phyloP scores from a whole-genome alignment of 2,797 vertebrate species.

The Mastacembelus armatus region DNA sequence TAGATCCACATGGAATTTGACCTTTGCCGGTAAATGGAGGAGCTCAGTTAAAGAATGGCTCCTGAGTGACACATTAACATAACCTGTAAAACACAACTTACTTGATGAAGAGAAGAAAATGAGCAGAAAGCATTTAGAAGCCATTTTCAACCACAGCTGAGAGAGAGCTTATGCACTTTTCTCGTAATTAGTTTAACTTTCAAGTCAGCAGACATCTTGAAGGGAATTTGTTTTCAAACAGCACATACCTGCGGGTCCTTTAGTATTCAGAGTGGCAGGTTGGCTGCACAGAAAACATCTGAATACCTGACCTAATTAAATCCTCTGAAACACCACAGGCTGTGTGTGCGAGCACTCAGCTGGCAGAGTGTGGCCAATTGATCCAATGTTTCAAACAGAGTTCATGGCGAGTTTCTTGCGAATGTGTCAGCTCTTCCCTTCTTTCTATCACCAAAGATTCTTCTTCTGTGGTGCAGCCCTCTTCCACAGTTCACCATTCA shows the following conservation, averaged over 20 bases:
- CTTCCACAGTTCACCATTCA: conserved; percentile 35
- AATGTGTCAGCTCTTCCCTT: conserved; percentile 5
- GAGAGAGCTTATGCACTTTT: neutral
- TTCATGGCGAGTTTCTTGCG: neutral
- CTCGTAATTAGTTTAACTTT: conserved; percentile 33
- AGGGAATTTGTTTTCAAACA: conserved; percentile 17
- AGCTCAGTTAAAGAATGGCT: too few relatives aligned
- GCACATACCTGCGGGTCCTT: conserved; percentile 21
- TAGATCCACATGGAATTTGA: too few relatives aligned
- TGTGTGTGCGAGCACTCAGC: neutral
- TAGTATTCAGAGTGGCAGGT: conserved; percentile 24
- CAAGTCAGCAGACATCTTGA: conserved; percentile 7
- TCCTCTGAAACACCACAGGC: conserved; percentile 18
- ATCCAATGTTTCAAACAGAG: neutral
- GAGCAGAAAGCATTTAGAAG: too few relatives aligned
- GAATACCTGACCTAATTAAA: conserved; percentile 48
- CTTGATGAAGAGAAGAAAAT: too few relatives aligned
- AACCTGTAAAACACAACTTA: too few relatives aligned
- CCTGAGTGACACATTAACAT: too few relatives aligned
- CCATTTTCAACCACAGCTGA: too few relatives aligned
- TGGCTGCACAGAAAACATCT: conserved; percentile 22
- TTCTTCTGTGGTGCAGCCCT: conserved; percentile 32
- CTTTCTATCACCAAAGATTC: conserved; percentile 37
- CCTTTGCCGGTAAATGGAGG: too few relatives aligned
- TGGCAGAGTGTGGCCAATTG: conserved; percentile 15